phyloP scores from a whole-genome alignment of 1,140 invertebrate species.

The Paraescarpia echinospica region DNA sequence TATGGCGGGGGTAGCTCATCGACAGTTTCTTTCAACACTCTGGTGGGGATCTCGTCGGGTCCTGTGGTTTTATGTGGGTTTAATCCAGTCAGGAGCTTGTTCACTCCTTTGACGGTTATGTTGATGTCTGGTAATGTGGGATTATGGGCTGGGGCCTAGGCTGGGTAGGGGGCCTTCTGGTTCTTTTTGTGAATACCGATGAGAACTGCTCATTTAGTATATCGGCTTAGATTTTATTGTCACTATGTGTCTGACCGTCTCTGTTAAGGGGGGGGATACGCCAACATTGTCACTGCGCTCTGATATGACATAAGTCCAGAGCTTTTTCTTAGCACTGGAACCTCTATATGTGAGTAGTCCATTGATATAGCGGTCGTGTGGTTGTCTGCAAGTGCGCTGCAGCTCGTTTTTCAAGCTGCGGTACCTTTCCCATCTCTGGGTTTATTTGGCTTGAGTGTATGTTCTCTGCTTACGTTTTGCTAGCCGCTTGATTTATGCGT shows the following conservation, averaged over 20 bases:
- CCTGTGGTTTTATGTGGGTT: neutral
- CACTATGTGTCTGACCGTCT: neutral
- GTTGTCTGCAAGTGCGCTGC: neutral
- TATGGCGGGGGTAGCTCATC: neutral
- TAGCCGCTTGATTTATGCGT: neutral
- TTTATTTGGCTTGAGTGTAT: neutral
- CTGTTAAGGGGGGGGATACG: neutral
- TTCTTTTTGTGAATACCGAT: neutral
- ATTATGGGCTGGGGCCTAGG: neutral
- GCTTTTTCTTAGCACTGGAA: neutral
- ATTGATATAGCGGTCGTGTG: neutral
- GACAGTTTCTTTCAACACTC: neutral
- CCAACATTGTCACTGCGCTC: neutral
- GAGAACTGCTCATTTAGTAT: neutral
- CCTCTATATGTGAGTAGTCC: neutral
- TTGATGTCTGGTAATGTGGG: neutral
- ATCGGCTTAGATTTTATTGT: neutral
- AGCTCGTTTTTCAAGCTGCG: neutral
- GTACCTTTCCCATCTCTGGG: neutral
- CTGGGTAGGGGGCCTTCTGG: neutral
- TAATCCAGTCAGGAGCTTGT: neutral
- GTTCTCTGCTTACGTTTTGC: neutral
- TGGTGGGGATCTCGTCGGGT: neutral
- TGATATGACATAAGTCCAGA: neutral
- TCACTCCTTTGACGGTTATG: neutral